These are phyloP conservation scores for Hypomecis punctinalis DNA, from an alignment of 2,888 invertebrate genomes.

Conservation along the genomic window DNA sequence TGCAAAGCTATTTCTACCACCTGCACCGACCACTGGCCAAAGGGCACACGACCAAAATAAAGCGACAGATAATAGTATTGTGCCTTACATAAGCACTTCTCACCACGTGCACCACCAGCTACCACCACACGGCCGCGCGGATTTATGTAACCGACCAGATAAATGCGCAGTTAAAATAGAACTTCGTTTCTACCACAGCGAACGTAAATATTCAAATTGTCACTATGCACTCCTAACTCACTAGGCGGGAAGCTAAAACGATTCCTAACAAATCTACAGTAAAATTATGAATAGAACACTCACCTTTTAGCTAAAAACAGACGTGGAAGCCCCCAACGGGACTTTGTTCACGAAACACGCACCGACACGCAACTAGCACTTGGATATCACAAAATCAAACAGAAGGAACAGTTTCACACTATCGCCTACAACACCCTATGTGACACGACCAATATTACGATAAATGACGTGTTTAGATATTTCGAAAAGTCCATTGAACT, in stretches of 20 bases:
- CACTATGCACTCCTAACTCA: conserved; percentile 34
- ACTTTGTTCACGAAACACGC: conserved; percentile 77
- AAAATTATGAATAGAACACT: conserved; percentile 46
- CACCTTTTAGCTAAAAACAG: conserved; percentile 74
- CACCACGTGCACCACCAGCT: conserved; percentile 60
- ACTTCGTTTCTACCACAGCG: conserved; percentile 42
- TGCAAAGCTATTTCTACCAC: conserved; percentile 59
- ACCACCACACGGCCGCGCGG: conserved; percentile 35
- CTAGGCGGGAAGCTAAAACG: conserved; percentile 40
- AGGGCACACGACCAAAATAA: conserved; percentile 54
- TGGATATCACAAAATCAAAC: conserved; percentile 72
- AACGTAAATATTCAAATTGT: conserved; percentile 26
- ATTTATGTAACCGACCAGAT: conserved; percentile 35
- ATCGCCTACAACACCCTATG: conserved; percentile 70
- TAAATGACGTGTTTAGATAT: conserved; percentile 77
- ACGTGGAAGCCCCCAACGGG: conserved; percentile 71
- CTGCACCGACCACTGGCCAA: conserved; percentile 48
- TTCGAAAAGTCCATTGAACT: conserved; percentile 85
- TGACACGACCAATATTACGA: conserved; percentile 73
- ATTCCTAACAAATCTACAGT: conserved; percentile 38
- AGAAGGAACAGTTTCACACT: conserved; percentile 71
- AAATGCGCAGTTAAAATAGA: conserved; percentile 60
- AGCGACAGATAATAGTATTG: conserved; percentile 63
- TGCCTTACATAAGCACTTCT: conserved; percentile 65
- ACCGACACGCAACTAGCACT: conserved; percentile 79